Evolutionary conservation across 2,888 invertebrate genomes (phyloP), one percentile per base, ranked within the genome.

Genomic region (Linnaemya vulpina): DNA sequence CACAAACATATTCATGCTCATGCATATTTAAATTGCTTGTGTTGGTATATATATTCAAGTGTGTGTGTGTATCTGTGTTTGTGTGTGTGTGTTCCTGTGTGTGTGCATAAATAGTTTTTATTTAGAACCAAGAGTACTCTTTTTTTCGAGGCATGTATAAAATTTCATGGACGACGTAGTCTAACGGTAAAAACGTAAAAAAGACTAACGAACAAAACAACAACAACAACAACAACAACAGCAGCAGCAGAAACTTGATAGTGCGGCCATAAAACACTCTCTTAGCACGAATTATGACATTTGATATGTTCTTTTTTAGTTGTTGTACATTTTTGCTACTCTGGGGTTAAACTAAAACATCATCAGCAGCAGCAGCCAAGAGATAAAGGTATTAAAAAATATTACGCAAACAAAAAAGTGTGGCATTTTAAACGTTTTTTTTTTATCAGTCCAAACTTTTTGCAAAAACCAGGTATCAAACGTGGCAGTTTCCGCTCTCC

Each of bases 241-340:
- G n/a, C n/a, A n/a, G n/a, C n/a, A n/a, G n/a, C n/a, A n/a, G n/a
- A 15, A 73, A 74, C 10, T 38, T 74, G 62, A 49, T 70, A 76
- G 70, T 80, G 58, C 63, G 79, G 73, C 81, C 77, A 75, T 86
- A 86, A 86, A 83, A 81, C 86, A 84, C 83, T 73, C 75, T 84
- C 68, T 81, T 82, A 83, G 58, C 83, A 84, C 83, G 85, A 86
- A 84, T 87, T 87, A 86, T 87, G 87, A 87, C 87, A 87, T 86
- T 87, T 86, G 87, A 86, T 87, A 86, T 73, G 76, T 68, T 62
- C 20, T 73, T 60, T 35, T 62, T 30, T 40, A 43, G 5, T 62
- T 40, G 11, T 79, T 51, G 58, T 63, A 55, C 22, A 67, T 35
- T 22, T 43, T 65, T 60, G 20, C 55, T 67, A 49, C 60, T 58